Conservation (phyloP, 2,797 vertebrate genomes). For the Peromyscus nudipes region DNA sequence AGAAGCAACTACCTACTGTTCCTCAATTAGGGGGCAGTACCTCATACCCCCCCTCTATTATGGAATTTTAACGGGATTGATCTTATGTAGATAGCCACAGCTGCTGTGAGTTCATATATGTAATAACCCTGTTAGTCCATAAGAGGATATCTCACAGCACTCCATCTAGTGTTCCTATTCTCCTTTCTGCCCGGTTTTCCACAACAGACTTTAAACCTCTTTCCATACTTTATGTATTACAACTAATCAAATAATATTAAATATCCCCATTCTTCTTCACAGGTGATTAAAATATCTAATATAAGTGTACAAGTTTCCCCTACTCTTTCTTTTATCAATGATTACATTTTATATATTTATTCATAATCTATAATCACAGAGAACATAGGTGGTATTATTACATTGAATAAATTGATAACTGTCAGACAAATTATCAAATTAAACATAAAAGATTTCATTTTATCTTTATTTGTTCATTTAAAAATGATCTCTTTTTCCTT, state of each 20-base stretch:
- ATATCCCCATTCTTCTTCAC: background rate
- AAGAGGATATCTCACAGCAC: too few species aligned
- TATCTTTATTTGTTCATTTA: background rate
- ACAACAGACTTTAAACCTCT: background rate
- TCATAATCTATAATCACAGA: too few species aligned
- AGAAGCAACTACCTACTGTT: background rate
- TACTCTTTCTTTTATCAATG: too few species aligned
- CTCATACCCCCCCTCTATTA: background rate
- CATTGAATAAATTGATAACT: too few species aligned
- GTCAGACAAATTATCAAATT: too few species aligned
- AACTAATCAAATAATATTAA: background rate
- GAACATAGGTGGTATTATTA: too few species aligned
- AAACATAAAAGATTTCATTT: background rate
- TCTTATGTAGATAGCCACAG: background rate
- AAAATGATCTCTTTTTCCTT: background rate
- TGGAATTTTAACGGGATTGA: background rate
- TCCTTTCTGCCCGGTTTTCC: background rate
- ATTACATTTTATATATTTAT: too few species aligned
- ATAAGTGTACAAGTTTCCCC: background rate
- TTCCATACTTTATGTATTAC: background rate
- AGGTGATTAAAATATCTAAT: background rate
- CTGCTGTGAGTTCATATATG: background rate
- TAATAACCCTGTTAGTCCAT: background rate
- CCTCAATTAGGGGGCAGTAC: background rate
- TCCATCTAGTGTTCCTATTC: background rate